Percentiles rank a stretch among this genome's conserved stretches.
Conservation (phyloP, 2,888 invertebrate species). For the Argyresthia goedartella region DNA sequence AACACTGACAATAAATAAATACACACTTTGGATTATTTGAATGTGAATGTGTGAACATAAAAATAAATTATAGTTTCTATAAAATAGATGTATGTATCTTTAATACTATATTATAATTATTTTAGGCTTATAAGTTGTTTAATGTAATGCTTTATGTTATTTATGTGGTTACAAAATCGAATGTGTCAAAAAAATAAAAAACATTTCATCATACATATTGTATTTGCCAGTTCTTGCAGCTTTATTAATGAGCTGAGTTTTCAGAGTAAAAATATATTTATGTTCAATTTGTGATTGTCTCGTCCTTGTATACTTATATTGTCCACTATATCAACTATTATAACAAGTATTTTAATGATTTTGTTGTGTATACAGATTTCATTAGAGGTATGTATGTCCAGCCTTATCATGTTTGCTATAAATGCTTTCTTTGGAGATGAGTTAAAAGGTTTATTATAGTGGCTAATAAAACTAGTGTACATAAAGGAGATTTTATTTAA, state of each 20-base stretch:
- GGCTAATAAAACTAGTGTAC: conserved; percentile 62
- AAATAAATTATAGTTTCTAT: no score
- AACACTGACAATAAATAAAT: background rate
- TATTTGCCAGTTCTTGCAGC: no score
- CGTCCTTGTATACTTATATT: background rate
- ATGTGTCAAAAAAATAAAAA: background rate
- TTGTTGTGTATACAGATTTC: background rate
- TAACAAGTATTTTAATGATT: background rate
- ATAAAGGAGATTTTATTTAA: conserved; percentile 28
- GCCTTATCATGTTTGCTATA: background rate
- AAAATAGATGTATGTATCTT: background rate
- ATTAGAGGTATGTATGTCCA: background rate
- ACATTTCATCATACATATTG: background rate
- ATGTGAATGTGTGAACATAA: no score
- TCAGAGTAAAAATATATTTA: background rate
- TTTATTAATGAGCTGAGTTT: background rate
- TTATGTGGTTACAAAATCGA: background rate
- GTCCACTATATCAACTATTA: no score
- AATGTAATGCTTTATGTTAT: conserved; percentile 25
- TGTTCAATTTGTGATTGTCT: background rate
- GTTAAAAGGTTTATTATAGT: conserved; percentile 34
- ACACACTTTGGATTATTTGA: background rate
- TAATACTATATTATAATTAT: conserved; percentile 5
- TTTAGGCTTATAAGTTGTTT: background rate
- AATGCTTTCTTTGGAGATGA: conserved; percentile 27